Base-by-base conservation (phyloP, 2,113 vertebrate species). In the Oryzias woworae region DNA sequence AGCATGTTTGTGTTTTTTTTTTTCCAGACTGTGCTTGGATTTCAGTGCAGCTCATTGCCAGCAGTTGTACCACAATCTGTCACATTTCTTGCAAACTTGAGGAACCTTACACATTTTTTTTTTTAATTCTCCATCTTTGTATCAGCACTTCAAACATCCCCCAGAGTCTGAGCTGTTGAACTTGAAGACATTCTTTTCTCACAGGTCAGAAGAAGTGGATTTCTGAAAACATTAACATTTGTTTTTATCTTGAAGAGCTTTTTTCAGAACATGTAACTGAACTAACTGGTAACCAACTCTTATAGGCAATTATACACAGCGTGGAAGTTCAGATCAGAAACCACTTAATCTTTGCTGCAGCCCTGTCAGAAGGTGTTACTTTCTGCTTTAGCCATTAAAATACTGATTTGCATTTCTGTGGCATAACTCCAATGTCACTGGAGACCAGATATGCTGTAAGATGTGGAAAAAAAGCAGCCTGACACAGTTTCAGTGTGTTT, bases 21-120 rank as follows among this genome's bases (percentile, higher is more conserved):
- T 45, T 26, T 28, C 53, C 4, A 2, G 48, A 66, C 23, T 48
- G 53, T 62, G 26, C 55, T 67, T 23, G 14, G 24, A 36, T 48
- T 49, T 48, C 26, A 15, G 17, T 14, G 26, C 4, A n/a, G n/a
- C 26, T 36, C 26, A 46, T 63, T 75, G 55, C 62, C 26, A 62
- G 71, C 75, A 69, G 58, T 69, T 77, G 43, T 24, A 20, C 55
- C 75, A 65, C 75, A 74, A 65, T 75, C 71, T 68, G 75, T 62
- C 75, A 77, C 68, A 52, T 75, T 66, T 62, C 46, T 31, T 36
- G 36, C 57, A 23, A 67, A 62, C 53, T 52, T 28, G 42, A n/a
- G 46, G 24, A 1, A 45, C 42, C 4, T 7, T 3, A 0, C 6
- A 14, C 22, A 43, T 20, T 5, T 31, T 28, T 15, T 23, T 15